Evolutionary conservation across 2,113 vertebrate genomes (phyloP).

Genomic region (Trochalopteron elliotii): DNA sequence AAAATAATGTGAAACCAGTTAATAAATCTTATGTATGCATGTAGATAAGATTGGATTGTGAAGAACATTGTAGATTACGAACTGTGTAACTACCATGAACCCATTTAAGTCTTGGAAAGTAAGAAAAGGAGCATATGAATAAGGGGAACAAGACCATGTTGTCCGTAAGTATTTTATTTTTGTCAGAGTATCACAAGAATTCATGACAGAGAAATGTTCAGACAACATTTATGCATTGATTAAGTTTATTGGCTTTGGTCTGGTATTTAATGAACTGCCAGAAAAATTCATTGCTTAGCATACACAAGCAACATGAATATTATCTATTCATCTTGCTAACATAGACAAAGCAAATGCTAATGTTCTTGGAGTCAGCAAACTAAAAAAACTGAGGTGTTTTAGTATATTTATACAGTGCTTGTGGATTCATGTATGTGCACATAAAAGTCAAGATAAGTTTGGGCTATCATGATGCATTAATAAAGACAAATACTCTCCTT

Average conservation of each 20-base stretch:
- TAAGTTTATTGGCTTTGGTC: background rate
- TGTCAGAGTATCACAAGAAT: background rate
- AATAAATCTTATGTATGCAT: background rate
- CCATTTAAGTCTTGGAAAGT: background rate
- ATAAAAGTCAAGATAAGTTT: background rate
- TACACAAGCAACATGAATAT: background rate
- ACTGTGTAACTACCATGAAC: background rate
- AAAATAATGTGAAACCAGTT: background rate
- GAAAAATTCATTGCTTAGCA: background rate
- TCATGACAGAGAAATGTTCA: background rate
- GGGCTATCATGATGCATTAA: background rate
- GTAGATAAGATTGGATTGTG: background rate
- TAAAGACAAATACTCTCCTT: background rate
- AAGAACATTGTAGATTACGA: background rate
- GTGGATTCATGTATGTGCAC: background rate
- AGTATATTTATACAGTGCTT: background rate
- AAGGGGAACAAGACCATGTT: background rate
- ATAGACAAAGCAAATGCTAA: background rate
- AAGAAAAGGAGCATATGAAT: background rate
- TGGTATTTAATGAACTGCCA: background rate
- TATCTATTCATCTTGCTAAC: background rate
- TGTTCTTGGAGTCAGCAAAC: background rate
- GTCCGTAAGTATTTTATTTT: background rate
- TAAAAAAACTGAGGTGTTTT: background rate
- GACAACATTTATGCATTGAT: background rate